Conservation (phyloP, 2,113 vertebrate genomes). For the Toxotes chatareus region DNA sequence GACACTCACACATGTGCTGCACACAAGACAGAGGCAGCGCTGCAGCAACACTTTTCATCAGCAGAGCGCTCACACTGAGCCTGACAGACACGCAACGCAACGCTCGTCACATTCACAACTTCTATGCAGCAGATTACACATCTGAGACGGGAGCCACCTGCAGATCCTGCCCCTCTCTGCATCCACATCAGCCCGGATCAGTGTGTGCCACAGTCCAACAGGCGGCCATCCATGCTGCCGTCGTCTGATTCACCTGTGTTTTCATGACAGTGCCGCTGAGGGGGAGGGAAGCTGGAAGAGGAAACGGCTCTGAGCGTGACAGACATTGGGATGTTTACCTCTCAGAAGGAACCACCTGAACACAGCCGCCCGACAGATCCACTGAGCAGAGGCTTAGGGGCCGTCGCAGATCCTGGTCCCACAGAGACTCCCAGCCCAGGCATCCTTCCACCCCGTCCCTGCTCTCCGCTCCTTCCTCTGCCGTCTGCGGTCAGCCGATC, state of each 20-base stretch:
- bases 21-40: not conserved
- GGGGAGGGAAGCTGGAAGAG: not conserved
- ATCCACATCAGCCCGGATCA: not conserved
- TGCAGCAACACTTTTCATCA: not conserved
- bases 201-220: not conserved
- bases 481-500: slow-evolving; percentile 30
- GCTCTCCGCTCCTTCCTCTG: slow-evolving; percentile 14
- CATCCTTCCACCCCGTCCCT: slow-evolving; percentile 45
- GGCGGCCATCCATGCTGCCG: slow-evolving; percentile 15
- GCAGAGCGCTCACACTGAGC: not conserved
- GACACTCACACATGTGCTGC: slow-evolving; percentile 12
- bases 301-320: not conserved
- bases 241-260: slow-evolving; percentile 5
- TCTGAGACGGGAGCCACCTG: slow-evolving; percentile 42
- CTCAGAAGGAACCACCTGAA: not conserved
- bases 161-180: slow-evolving; percentile 16
- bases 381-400: slow-evolving; percentile 21
- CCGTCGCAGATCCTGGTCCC: slow-evolving; percentile 54
- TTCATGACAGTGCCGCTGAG: not conserved
- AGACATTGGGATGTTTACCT: slow-evolving; percentile 56
- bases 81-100: not conserved
- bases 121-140: not conserved
- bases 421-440: slow-evolving; percentile 41
- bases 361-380: slow-evolving; percentile 41
- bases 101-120: not conserved